A percentile compares a stretch with the other conserved stretches of the same genome.
Conservation (phyloP, 1,140 invertebrate genomes). For the Zaprionus ghesquierei region DNA sequence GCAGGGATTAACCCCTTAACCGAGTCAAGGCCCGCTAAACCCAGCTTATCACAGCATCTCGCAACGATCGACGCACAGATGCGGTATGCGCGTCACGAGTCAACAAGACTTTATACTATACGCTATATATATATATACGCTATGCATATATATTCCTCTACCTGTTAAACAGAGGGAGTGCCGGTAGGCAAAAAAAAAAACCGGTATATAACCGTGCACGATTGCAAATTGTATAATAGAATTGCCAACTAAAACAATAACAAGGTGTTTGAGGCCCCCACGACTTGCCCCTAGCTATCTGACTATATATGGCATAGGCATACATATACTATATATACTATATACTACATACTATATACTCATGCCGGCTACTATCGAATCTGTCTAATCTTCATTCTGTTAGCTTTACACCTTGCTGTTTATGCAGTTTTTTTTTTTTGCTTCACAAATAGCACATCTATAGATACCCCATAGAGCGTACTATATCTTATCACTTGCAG, state of each 20-base stretch:
- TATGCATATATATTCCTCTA: not conserved
- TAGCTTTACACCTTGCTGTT: conserved; percentile 3
- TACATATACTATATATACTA: not conserved
- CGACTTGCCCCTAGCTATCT: too few relatives aligned
- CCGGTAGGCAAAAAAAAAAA: not conserved
- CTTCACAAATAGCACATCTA: not conserved
- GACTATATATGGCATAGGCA: too few relatives aligned
- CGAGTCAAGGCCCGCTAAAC: conserved; percentile 32
- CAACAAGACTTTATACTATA: not conserved
- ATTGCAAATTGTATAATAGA: not conserved
- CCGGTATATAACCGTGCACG: not conserved
- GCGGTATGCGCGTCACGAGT: not conserved
- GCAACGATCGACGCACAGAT: not conserved
- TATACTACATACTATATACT: not conserved
- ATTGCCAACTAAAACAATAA: not conserved
- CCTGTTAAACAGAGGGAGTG: not conserved
- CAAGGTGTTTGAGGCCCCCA: not conserved
- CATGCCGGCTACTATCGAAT: not conserved
- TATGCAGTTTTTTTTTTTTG: conserved; percentile 10
- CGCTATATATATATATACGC: not conserved
- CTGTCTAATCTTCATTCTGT: conserved; percentile 6
- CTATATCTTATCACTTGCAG: conserved; percentile 22
- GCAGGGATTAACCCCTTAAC: conserved; percentile 6
- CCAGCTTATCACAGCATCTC: conserved; percentile 11
- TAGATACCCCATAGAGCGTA: not conserved